These are phyloP conservation scores for Penaeus monodon DNA, from an alignment of 2,888 invertebrate genomes.

Conservation along the genomic window DNA sequence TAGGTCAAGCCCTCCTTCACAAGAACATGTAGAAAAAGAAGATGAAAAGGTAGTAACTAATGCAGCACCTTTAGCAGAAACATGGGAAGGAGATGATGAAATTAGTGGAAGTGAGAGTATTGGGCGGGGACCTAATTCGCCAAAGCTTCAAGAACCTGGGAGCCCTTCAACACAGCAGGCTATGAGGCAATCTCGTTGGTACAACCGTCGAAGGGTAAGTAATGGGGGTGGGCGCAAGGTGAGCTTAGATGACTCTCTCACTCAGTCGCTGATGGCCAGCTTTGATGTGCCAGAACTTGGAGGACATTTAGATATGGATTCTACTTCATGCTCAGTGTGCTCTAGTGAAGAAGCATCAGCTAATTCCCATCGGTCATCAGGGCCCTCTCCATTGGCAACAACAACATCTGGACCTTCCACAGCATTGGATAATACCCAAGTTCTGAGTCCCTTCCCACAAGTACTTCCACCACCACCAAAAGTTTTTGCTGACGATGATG, in stretches of 20 bases:
- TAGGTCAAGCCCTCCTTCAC: constrained; percentile 32
- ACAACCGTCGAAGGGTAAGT: constrained; percentile 43
- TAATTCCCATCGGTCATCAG: constrained; percentile 46
- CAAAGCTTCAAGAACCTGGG: constrained; percentile 20
- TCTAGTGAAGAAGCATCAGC: constrained; percentile 63
- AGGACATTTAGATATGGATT: constrained; percentile 64
- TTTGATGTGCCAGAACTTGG: constrained; percentile 63
- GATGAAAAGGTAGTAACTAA: neutral
- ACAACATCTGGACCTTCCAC: constrained; percentile 45
- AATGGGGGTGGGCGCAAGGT: constrained; percentile 53
- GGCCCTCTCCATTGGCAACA: constrained; percentile 50
- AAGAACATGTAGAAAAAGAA: constrained; percentile 3
- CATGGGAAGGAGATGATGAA: constrained; percentile 44
- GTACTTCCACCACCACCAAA: constrained; percentile 30
- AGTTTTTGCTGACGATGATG: constrained; percentile 36
- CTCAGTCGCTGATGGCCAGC: constrained; percentile 62
- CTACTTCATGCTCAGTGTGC: constrained; percentile 63
- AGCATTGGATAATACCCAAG: constrained; percentile 30
- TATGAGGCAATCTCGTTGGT: constrained; percentile 51
- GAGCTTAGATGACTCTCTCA: constrained; percentile 63
- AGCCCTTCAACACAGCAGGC: constrained; percentile 33
- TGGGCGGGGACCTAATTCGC: constrained; percentile 26
- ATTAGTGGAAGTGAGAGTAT: constrained; percentile 40
- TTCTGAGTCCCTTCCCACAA: constrained; percentile 31
- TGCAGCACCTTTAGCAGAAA: constrained; percentile 44